Base-by-base conservation (phyloP, 2,888 invertebrate species). In the Phaedon cochleariae region DNA sequence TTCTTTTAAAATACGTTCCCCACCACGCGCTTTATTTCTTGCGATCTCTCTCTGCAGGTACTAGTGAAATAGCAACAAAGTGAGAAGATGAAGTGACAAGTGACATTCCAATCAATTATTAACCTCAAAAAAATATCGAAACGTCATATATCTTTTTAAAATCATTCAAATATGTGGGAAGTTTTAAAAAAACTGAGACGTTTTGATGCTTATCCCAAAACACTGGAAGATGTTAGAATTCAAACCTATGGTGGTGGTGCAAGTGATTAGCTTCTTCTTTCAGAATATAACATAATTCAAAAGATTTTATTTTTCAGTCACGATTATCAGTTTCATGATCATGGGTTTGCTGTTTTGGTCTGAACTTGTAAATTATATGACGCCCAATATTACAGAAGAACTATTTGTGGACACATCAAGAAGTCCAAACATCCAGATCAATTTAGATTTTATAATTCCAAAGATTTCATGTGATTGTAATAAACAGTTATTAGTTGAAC, bases 371-470 rank as follows among this genome's bases (percentile, higher is more conserved):
- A 93, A 92, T 74, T 98, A 93, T 82, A 85, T 97, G 80, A 91
- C 92, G 6, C 94, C 94, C 15, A 92, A 92, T 79, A 85, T 97
- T 62, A 91, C 92, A 3, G 97, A 98, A 84, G 97, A 98, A 84
- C 85, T 98, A 63, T 97, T 97, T 86, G 98, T 98, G 18, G 98
- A 99, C 82, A 96, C 97, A 20, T 95, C 97, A n/a, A 89, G 97
- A 77, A 95, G 94, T 66, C 95, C 97, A 74, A 96, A 96, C 81
- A 86, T 99, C 76, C 90, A 92, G 81, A 98, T 99, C 65, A 97
- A 97, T 85, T 85, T 99, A 79, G 97, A 99, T 85, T 87, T 98
- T 69, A 87, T 92, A 62, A 89, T 98, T 73, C 94, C 94, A 57
- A 88, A 88, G 73, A 90, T 98, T 77, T 93, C 96, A 31, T 99